phyloP scores from a whole-genome alignment of 2,113 vertebrate genomes.

The Psittacula cyanocephala region DNA sequence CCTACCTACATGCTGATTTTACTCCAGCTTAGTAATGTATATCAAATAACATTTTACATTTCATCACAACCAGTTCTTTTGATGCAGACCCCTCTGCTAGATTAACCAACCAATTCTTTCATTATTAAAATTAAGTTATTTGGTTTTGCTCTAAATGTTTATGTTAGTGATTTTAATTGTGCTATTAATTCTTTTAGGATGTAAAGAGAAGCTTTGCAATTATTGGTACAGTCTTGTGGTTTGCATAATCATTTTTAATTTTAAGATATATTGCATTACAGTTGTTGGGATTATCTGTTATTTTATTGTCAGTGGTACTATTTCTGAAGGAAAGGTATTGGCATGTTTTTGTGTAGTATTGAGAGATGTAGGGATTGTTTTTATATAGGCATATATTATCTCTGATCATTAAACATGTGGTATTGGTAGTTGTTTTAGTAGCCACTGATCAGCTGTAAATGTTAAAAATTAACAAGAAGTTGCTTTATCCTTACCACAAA shows the following conservation, averaged over 20 bases:
- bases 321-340: not conserved
- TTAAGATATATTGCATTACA: not conserved
- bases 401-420: slow-evolving; percentile 14
- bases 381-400: not conserved
- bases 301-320: not conserved
- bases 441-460: slow-evolving; percentile 62
- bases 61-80: not conserved
- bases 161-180: not conserved
- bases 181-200: not conserved
- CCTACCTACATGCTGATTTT: not conserved
- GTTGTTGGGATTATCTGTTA: not conserved
- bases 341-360: not conserved
- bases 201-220: not conserved
- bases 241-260: not conserved
- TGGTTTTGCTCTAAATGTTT: not conserved
- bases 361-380: slow-evolving; percentile 20
- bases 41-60: not conserved
- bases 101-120: not conserved
- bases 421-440: slow-evolving; percentile 9
- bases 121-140: not conserved
- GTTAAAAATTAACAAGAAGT: slow-evolving; percentile 71
- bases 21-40: not conserved
- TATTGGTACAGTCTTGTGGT: not conserved
- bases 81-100: not conserved
- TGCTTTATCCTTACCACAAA: slow-evolving; percentile 30